Conservation (phyloP, 2,113 vertebrate genomes). For the Myrmecobius fasciatus region DNA sequence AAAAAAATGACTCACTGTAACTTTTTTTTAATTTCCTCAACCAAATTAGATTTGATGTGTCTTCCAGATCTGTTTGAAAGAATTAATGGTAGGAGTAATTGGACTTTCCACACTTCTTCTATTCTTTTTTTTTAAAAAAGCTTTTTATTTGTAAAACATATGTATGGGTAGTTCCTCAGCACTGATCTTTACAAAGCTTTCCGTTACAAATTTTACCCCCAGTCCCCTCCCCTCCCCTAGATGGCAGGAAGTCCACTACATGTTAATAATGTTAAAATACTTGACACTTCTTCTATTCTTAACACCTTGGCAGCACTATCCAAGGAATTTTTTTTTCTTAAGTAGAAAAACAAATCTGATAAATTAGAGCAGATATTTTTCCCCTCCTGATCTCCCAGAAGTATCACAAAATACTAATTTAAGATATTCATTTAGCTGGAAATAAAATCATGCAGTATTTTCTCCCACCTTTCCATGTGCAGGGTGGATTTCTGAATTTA, state of each 20-base stretch:
- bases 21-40: background rate
- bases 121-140: too few species aligned
- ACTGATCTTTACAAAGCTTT: too few species aligned
- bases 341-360: background rate
- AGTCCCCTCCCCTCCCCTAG: too few species aligned
- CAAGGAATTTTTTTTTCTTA: background rate
- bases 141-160: too few species aligned
- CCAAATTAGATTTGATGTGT: background rate
- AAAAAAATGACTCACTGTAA: background rate
- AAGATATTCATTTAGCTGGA: background rate
- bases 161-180: too few species aligned
- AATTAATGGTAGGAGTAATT: background rate
- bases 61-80: background rate
- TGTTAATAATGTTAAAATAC: too few species aligned
- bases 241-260: too few species aligned
- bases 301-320: background rate
- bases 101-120: background rate
- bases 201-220: too few species aligned
- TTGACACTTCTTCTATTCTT: background rate
- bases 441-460: background rate
- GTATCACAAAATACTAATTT: rapidly evolving
- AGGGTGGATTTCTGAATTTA: background rate
- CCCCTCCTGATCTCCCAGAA: background rate
- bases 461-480: background rate
- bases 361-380: background rate